Conservation (phyloP, 2,797 vertebrate species). For the Rallus crepitans region DNA sequence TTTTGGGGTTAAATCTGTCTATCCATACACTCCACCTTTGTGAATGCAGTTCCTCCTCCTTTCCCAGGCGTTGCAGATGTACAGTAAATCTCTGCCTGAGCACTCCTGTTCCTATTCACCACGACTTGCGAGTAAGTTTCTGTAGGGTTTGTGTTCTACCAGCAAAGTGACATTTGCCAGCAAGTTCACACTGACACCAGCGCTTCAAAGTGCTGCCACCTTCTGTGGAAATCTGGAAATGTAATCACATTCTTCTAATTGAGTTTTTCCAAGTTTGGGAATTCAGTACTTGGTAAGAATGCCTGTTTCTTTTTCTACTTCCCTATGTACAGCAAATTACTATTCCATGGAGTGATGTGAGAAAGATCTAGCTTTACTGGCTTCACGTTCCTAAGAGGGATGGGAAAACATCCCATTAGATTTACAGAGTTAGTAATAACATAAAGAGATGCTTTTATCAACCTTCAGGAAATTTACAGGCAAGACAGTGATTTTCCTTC, state of each 20-base stretch:
- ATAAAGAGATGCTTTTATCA: not conserved
- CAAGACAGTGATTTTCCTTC: not conserved
- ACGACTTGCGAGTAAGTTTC: not conserved
- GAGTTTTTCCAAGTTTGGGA: not conserved
- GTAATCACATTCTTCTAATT: not conserved
- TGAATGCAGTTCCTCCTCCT: not conserved
- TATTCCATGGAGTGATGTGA: not conserved
- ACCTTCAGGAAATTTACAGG: not conserved
- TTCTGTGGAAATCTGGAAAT: constrained; percentile 17
- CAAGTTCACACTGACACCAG: not conserved
- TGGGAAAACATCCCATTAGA: not conserved
- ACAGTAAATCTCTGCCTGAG: not conserved
- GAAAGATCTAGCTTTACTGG: not conserved
- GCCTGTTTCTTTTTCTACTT: not conserved
- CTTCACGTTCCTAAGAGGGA: not conserved
- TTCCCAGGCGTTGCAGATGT: not conserved
- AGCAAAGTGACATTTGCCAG: not conserved
- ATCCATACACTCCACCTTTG: not conserved
- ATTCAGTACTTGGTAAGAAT: not conserved
- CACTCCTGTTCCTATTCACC: not conserved
- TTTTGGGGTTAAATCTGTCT: not conserved
- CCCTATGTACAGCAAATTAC: not conserved
- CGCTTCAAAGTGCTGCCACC: constrained; percentile 47
- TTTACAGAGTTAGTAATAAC: not conserved
- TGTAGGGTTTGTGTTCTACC: not conserved